Evolutionary conservation across 1,140 invertebrate species (phyloP), one percentile per base, ranked within the genome.

Genomic region (Harpegnathos saltator): DNA sequence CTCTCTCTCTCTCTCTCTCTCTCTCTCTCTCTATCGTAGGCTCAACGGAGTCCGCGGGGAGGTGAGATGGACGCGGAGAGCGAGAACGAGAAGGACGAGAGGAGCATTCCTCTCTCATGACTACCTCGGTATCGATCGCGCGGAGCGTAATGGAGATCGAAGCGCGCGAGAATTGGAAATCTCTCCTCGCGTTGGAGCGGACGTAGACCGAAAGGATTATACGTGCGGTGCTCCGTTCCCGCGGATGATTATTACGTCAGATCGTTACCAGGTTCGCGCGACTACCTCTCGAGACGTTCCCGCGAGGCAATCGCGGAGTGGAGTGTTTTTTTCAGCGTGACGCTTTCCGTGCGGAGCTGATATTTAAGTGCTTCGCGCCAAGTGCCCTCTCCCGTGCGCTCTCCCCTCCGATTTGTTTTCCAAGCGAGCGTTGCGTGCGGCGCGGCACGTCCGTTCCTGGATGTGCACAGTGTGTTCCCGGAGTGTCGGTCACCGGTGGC

Each of bases 281-380:
- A n/a, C 1, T 29, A 69, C n/a, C n/a, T 12, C 24, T 52, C 9
- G 0, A n/a, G 33, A 44, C 26, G 22, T n/a, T 66, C 19, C 66
- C 50, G 26, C 54, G 48, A 4, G 38, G n/a, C n/a, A n/a, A n/a
- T n/a, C n/a, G n/a, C n/a, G n/a, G n/a, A n/a, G n/a, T n/a, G n/a
- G n/a, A n/a, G n/a, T n/a, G n/a, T n/a, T 4, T 80, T 14, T 48
- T 24, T 48, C 22, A n/a, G 52, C 44, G 33, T 66, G 19, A 54
- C 26, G 26, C 12, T 44, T 78, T 58, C 17, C 63, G 33, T 56
- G 62, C 74, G 48, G n/a, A n/a, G 62, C 19, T 22, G 24, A 17
- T 80, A 71, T 80, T 71, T 58, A 59, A 80, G 24, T 71, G 11
- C n/a, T 19, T n/a, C 75, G 22, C n/a, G 22, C n/a, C 66, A 77